phyloP scores from a whole-genome alignment of 2,888 invertebrate species.

The Punctoribates punctum region DNA sequence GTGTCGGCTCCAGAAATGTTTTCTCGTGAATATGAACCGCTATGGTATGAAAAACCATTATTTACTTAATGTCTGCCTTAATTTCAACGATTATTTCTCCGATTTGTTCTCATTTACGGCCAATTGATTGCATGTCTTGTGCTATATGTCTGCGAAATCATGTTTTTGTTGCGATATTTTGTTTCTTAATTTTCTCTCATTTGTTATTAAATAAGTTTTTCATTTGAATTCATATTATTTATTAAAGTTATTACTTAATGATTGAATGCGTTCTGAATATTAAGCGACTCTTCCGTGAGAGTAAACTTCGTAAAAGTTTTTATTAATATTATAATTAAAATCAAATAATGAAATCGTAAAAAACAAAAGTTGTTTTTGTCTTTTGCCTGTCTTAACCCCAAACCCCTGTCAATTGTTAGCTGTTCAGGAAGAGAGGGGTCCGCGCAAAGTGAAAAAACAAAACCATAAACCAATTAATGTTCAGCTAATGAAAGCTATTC shows the following conservation, averaged over 20 bases:
- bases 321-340: not conserved
- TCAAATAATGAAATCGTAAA: not conserved
- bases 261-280: slow-evolving; percentile 16
- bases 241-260: slow-evolving; percentile 1
- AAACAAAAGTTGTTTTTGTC: not conserved
- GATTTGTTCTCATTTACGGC: not conserved
- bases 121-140: slow-evolving; percentile 24
- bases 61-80: not conserved
- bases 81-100: not conserved
- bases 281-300: slow-evolving; percentile 2
- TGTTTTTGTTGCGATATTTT: not conserved
- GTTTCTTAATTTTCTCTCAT: not conserved
- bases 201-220: not conserved
- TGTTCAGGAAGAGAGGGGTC: slow-evolving; percentile 79
- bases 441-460: slow-evolving; percentile 58
- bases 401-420: slow-evolving; percentile 56
- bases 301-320: not conserved
- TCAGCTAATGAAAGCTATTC: slow-evolving; percentile 14
- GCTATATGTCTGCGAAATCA: not conserved
- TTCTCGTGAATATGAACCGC: slow-evolving; percentile 72
- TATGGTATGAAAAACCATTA: slow-evolving; percentile 58
- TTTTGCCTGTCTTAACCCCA: not conserved
- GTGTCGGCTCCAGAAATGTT: slow-evolving; percentile 73
- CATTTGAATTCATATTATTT: not conserved
- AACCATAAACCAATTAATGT: not conserved